These are phyloP conservation scores for Montipora cactus DNA, from an alignment of 64 coral and sea anemone species.

Conservation along the genomic window DNA sequence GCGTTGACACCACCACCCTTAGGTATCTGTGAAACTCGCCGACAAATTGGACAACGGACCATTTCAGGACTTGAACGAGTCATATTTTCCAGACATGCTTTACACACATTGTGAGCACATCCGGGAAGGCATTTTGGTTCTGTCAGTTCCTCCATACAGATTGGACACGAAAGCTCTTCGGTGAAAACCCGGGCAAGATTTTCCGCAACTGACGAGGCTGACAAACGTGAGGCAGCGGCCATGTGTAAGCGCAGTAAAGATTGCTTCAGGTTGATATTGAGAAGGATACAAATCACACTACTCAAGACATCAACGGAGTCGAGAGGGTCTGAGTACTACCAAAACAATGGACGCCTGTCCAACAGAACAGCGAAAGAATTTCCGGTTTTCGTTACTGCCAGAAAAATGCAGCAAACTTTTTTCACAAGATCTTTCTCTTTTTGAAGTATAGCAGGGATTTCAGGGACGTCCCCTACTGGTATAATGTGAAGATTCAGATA, in stretches of 20 bases:
- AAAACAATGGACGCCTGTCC: not conserved
- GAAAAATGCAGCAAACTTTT: not conserved
- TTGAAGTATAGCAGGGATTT: no score
- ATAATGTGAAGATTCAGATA: no score
- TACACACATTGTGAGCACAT: conserved; percentile 80
- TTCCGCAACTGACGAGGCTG: not conserved
- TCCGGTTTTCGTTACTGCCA: not conserved
- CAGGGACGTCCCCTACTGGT: no score
- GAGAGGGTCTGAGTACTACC: not conserved
- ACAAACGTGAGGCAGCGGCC: not conserved
- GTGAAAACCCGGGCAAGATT: conserved; percentile 42
- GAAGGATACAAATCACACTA: no score
- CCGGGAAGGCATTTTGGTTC: conserved; percentile 65
- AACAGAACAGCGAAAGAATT: no score
- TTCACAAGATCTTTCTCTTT: no score
- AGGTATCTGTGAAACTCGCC: conserved; percentile 56
- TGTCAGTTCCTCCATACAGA: conserved; percentile 69
- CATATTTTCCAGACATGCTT: conserved; percentile 85
- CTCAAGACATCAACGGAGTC: not conserved
- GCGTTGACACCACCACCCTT: conserved; percentile 65
- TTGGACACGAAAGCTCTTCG: conserved; percentile 72
- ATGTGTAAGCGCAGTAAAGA: not conserved
- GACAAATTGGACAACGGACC: conserved; percentile 81
- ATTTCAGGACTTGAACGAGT: conserved; percentile 12
- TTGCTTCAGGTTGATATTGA: no score